Evolutionary conservation across 2,797 vertebrate species (phyloP).

Genomic region (Pipistrellus kuhlii): DNA sequence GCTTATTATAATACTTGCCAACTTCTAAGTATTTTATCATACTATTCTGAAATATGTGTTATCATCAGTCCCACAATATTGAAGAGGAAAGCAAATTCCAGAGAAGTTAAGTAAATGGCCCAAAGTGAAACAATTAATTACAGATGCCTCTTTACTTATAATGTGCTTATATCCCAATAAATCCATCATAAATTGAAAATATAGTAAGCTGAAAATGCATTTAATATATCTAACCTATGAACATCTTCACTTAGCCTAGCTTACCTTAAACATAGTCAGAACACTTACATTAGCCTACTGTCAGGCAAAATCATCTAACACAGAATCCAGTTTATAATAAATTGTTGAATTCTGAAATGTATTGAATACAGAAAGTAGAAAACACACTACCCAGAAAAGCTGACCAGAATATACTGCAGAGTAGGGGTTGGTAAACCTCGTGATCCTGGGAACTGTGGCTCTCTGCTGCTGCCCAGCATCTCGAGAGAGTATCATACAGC

Average conservation of each 20-base stretch:
- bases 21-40: slow-evolving; percentile 3
- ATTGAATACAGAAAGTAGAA: neutral
- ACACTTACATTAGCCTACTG: neutral
- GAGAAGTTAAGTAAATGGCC: neutral
- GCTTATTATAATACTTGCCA: neutral
- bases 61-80: neutral
- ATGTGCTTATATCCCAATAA: neutral
- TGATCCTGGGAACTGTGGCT: too few relatives aligned
- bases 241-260: neutral
- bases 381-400: neutral
- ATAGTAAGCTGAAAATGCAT: neutral
- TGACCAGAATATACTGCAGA: neutral
- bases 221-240: neutral
- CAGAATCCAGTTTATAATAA: neutral
- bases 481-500: neutral
- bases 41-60: neutral
- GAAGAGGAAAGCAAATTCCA: neutral
- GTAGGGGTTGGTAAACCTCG: neutral
- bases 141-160: neutral
- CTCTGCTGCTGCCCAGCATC: neutral
- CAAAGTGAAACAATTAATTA: slow-evolving; percentile 11
- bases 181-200: neutral
- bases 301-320: neutral
- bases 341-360: neutral
- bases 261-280: neutral